Evolutionary conservation across 2,113 vertebrate genomes (phyloP).

Genomic region (Terrapene triunguis): DNA sequence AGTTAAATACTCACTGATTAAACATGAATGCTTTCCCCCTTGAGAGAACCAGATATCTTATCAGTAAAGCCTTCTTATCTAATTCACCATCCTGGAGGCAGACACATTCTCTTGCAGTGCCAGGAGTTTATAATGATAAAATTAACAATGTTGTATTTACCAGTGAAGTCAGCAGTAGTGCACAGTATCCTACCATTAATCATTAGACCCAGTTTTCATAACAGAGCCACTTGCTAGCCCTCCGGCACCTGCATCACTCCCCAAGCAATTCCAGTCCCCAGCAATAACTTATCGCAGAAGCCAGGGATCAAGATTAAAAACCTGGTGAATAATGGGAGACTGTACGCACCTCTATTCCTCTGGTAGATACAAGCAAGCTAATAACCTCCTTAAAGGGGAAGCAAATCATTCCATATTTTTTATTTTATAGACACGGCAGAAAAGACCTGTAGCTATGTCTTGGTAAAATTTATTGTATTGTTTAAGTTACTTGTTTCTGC

Average conservation of each 20-base stretch:
- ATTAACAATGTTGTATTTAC: constrained; percentile 80
- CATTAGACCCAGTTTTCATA: constrained; percentile 74
- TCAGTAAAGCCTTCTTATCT: constrained; percentile 76
- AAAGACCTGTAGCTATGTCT: constrained; percentile 66
- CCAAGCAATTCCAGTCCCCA: constrained; percentile 69
- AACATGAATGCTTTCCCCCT: constrained; percentile 63
- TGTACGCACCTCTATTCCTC: constrained; percentile 63
- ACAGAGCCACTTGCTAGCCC: constrained; percentile 66
- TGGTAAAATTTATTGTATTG: constrained; percentile 75
- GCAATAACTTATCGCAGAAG: constrained; percentile 61
- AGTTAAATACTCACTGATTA: constrained; percentile 75
- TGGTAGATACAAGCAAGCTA: constrained; percentile 75
- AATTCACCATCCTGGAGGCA: constrained; percentile 75
- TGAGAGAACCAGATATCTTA: constrained; percentile 68
- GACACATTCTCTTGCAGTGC: constrained; percentile 68
- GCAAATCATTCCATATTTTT: constrained; percentile 78
- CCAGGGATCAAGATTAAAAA: constrained; percentile 79
- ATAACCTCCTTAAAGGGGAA: constrained; percentile 78
- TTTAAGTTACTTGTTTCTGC: constrained; percentile 77
- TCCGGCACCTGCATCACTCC: constrained; percentile 74
- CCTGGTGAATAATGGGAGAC: constrained; percentile 70
- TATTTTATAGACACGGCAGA: constrained; percentile 77
- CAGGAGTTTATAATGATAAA: constrained; percentile 80
- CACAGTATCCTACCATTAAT: constrained; percentile 76
- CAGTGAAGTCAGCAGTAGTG: constrained; percentile 71